Base-by-base conservation (phyloP, 2,113 vertebrate species). In the Oryzias woworae region DNA sequence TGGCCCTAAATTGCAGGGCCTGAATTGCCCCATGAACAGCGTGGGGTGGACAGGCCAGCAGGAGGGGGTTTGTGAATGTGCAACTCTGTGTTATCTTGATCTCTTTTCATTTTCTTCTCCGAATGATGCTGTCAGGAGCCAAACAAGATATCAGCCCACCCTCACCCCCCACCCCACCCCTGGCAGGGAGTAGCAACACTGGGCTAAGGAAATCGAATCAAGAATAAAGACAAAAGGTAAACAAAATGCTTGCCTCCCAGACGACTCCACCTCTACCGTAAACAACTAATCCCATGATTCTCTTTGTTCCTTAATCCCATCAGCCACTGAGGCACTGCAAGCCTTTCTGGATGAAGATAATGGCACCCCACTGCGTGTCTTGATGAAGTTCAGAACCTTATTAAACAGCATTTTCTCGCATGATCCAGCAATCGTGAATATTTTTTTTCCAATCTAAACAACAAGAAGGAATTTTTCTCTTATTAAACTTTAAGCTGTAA, bases 41-140 rank as follows among this genome's bases (percentile, higher is more conserved):
- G 65, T 90, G 92, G 76, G 87, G 85, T 80, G 87, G 83, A 88
- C 85, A 23, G 74, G 82, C 76, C 71, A 73, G 82, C 69, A 48
- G 86, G 87, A 75, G 73, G 78, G 36, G 71, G 73, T 71, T 79
- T 77, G 75, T 73, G 76, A 80, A 81, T 78, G 82, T 49, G 64
- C 74, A 68, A 78, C 70, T 80, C 69, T 54, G 75, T 73, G 79
- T 89, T 85, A 90, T 90, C 80, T 66, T 85, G 89, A 87, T 87
- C 85, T 83, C 90, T 89, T 87, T 89, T 88, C 81, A 90, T 89
- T 90, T 90, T 86, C 82, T 73, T 85, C 84, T 76, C 85, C 81
- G 64, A 87, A 85, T 84, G 80, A 75, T 78, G 79, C 86, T 89
- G 89, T 90, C 87, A 91, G 77, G 82, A 83, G 87, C 85, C 87